phyloP scores from a whole-genome alignment of 2,888 invertebrate genomes.

The Drosophila barbarae region DNA sequence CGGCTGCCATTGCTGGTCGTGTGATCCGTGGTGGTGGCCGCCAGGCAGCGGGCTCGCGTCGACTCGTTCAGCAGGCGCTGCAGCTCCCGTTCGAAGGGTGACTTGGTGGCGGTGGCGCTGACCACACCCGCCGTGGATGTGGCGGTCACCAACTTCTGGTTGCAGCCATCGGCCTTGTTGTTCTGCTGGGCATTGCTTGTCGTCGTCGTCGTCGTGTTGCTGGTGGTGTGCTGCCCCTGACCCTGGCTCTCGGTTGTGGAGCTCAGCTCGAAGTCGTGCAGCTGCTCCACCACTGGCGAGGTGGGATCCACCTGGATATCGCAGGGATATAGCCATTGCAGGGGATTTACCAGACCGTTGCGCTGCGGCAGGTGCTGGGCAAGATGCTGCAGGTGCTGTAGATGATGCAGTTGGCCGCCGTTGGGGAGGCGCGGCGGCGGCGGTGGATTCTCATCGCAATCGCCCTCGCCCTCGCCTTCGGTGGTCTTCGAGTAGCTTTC shows the following conservation, averaged over 20 bases:
- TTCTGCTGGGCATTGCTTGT: constrained; percentile 82
- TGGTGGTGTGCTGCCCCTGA: constrained; percentile 81
- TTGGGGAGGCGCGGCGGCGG: constrained; percentile 74
- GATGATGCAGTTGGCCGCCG: constrained; percentile 52
- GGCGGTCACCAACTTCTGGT: constrained; percentile 62
- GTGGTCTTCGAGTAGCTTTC: constrained; percentile 91
- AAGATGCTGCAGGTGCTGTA: constrained; percentile 8
- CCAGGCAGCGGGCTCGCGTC: constrained; percentile 72
- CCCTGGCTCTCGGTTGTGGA: constrained; percentile 81
- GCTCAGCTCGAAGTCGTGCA: constrained; percentile 79
- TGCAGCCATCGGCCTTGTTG: constrained; percentile 81
- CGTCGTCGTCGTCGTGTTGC: constrained; percentile 53
- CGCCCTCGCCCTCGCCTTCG: constrained; percentile 84
- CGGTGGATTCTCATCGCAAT: constrained; percentile 73
- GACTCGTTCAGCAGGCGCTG: constrained; percentile 87
- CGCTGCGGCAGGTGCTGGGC: constrained; percentile 24
- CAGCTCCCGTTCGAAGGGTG: constrained; percentile 89
- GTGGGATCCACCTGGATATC: constrained; percentile 82
- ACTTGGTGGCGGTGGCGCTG: constrained; percentile 79
- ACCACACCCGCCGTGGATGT: constrained; percentile 8
- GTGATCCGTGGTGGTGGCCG: constrained; percentile 50
- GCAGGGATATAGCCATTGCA: constrained; percentile 84
- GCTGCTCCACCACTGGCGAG: constrained; percentile 77
- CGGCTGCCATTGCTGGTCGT: constrained; percentile 75
- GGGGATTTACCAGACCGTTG: constrained; percentile 77